Base-by-base conservation (phyloP, 2,797 vertebrate species). In the Anableps anableps region DNA sequence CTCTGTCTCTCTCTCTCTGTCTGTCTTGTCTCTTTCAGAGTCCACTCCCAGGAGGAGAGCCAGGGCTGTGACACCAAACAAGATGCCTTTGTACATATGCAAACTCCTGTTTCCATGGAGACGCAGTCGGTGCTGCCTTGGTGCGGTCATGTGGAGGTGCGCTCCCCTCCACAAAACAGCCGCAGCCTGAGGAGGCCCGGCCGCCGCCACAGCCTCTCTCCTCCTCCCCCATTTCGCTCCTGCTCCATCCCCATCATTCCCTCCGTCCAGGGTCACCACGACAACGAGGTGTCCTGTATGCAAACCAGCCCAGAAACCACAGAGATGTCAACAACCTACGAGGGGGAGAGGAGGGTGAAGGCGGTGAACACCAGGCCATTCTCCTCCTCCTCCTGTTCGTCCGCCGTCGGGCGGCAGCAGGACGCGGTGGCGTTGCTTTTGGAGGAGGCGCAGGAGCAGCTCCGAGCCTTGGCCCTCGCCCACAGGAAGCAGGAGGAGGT, bases 201-300 rank as follows among this genome's bases (percentile, higher is more conserved):
- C 9, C 86, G 76, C 66, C 83, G 64, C 2, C 81, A 60, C 62
- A 79, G 62, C 82, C 87, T 38, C 68, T 83, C 92, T 50, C 80
- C 85, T 0, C 85, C 90, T 0, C 88, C 91, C 13, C 92, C 94
- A 0, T 91, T 94, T 8, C 93, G 91, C 82, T 93, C 94, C 53
- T 93, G 93, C 83, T 95, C 95, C 0, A 93, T 96, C 73, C 96
- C 95, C 29, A 96, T 96, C 86, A 96, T 96, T 85, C 95, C 95
- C 1, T 96, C 95, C 0, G 93, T 96, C 74, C 93, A 95, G 85
- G 93, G 90, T 81, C 91, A 91, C 86, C 91, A 93, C 14, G 93
- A 94, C 80, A 85, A 79, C 31, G 95, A 96, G 84, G 89, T 75
- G 47, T 95, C 94, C 5, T 96, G 95, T 90, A 96, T 96, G 96